phyloP scores from a whole-genome alignment of 1,140 invertebrate species.

The Cheumatopsyche charites region DNA sequence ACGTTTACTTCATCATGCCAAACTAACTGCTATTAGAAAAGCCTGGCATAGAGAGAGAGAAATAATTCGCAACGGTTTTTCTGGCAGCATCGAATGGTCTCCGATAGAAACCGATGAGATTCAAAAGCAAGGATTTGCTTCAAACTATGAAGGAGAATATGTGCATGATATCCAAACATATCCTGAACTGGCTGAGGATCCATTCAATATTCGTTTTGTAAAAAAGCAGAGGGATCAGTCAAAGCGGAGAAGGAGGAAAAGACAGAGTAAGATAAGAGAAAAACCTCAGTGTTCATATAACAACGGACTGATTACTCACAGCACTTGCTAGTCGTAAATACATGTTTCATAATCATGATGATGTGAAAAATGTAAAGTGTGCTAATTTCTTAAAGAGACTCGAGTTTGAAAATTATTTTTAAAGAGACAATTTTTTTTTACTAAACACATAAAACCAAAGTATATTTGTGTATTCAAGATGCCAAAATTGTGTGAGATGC shows the following conservation, averaged over 20 bases:
- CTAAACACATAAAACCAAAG: slow-evolving; percentile 48
- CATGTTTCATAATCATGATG: slow-evolving; percentile 37
- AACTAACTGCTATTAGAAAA: slow-evolving; percentile 81
- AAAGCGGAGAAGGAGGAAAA: slow-evolving; percentile 69
- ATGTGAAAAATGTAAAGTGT: slow-evolving; percentile 39
- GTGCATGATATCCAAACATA: slow-evolving; percentile 87
- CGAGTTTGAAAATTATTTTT: slow-evolving; percentile 48
- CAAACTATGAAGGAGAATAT: slow-evolving; percentile 88
- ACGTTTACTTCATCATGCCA: slow-evolving; percentile 86
- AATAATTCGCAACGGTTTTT: slow-evolving; percentile 75
- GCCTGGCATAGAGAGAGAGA: slow-evolving; percentile 93
- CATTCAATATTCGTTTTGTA: slow-evolving; percentile 89
- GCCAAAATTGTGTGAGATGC: slow-evolving; percentile 48
- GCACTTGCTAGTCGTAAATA: slow-evolving; percentile 47
- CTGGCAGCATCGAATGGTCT: slow-evolving; percentile 75
- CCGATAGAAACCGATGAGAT: slow-evolving; percentile 86
- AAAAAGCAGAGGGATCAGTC: slow-evolving; percentile 74
- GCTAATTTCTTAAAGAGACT: slow-evolving; percentile 47
- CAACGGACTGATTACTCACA: slow-evolving; percentile 28
- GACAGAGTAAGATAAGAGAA: slow-evolving; percentile 55
- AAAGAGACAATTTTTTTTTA: slow-evolving; percentile 46
- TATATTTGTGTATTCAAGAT: slow-evolving; percentile 50
- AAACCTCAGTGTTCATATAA: slow-evolving; percentile 32
- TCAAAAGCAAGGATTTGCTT: slow-evolving; percentile 78
- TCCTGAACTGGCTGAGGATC: slow-evolving; percentile 93